Evolutionary conservation across 2,888 invertebrate species (phyloP), one percentile per base, ranked within the genome.

Genomic region (Thereva nobilitata): DNA sequence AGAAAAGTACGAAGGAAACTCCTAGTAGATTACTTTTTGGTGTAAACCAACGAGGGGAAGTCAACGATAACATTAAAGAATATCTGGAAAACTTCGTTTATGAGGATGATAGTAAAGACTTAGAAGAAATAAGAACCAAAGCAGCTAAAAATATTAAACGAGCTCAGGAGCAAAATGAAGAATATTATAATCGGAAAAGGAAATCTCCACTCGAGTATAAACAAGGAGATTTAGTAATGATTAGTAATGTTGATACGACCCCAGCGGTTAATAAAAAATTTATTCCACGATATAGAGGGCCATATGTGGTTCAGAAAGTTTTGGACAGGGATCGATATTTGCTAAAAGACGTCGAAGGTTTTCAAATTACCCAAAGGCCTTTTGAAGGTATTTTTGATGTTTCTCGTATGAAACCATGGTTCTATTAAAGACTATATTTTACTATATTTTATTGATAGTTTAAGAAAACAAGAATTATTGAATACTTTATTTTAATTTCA

Each of bases 21-120:
- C 73, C 75, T 1, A 72, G 72, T 68, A 70, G 63, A 49, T 47
- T 74, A 34, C 59, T 76, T 42, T 75, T 74, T 52, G 75, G 75
- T 4, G 56, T 73, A 4, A 40, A 71, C 49, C 76, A 76, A 59
- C 66, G 69, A 45, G 75, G 2, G 55, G 72, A 8, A 42, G 70
- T 64, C 67, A 68, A 53, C 72, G 73, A 35, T 47, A 68, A 12
- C 3, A 12, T 72, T 23, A 63, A 54, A 35, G 52, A 50, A 37
- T 59, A 56, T 42, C 53, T 70, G 49, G 59, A 67, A 53, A 52
- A 49, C 4, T 54, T 23, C 73, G 73, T 45, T n/a, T 45, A 9
- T 45, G 45, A 45, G 4, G 45, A 45, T 2, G 45, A 9, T 9
- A 8, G 8, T n/a, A 9, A 34, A 40, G 61, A 74, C 66, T 65